A percentile compares a stretch with the other conserved stretches of the same genome.
Conservation (phyloP, 2,797 vertebrate species). For the Lemur catta region DNA sequence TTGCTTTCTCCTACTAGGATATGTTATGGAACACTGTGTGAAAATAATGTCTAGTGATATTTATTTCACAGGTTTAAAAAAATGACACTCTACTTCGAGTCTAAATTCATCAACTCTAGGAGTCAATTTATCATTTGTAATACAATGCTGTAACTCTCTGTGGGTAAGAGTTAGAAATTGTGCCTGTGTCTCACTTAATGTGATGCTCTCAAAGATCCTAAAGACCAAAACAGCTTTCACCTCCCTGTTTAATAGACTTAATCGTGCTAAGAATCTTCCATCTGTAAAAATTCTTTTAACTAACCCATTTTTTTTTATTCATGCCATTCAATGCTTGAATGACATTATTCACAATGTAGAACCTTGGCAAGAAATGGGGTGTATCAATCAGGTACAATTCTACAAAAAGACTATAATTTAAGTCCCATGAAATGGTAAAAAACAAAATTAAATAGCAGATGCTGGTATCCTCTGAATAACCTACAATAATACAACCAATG, state of each 20-base stretch:
- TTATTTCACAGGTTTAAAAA: not conserved
- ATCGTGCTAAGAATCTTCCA: not conserved
- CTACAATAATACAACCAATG: not conserved
- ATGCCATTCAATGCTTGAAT: not conserved
- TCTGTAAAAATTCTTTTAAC: slow-evolving; percentile 9
- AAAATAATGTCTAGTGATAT: not conserved
- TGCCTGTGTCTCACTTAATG: slow-evolving; percentile 1
- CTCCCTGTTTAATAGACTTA: not conserved
- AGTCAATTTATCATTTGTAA: not conserved
- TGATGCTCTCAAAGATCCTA: not conserved
- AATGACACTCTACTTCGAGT: not conserved
- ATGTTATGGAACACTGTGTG: not conserved
- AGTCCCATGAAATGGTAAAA: not conserved
- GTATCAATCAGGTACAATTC: not conserved
- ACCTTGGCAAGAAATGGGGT: not conserved
- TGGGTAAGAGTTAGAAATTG: not conserved
- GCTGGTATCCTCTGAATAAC: not conserved
- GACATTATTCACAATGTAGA: not conserved
- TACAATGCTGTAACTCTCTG: not conserved
- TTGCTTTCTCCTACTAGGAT: not conserved
- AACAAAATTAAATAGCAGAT: not conserved
- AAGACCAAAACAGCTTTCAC: not conserved
- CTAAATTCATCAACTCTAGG: not conserved
- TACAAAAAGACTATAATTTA: slow-evolving; percentile 30
- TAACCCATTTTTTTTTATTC: not conserved